These are phyloP conservation scores for Apis cerana DNA, from an alignment of 1,140 invertebrate genomes.

Conservation along the genomic window DNA sequence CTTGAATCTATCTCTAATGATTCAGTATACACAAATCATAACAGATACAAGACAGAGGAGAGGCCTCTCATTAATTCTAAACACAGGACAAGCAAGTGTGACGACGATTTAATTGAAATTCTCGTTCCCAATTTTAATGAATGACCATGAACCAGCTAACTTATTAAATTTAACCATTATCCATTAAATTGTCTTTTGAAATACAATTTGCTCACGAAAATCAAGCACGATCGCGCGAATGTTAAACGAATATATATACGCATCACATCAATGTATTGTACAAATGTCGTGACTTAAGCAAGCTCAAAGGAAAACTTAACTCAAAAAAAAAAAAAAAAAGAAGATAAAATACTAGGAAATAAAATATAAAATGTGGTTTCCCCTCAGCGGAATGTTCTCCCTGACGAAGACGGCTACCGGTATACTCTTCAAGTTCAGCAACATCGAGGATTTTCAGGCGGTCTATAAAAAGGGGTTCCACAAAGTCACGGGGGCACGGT, in stretches of 20 bases:
- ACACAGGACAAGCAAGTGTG: background rate
- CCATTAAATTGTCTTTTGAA: background rate
- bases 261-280: too few relatives aligned
- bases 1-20: background rate
- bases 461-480: constrained; percentile 93
- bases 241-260: too few relatives aligned
- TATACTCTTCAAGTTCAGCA: constrained; percentile 93
- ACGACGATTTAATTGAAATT: constrained; percentile 16
- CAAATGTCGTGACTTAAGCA: background rate
- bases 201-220: background rate
- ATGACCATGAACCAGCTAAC: background rate
- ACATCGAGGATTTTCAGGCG: constrained; percentile 91
- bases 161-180: background rate
- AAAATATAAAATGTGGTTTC: constrained; percentile 5
- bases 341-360: constrained; percentile 2
- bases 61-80: background rate
- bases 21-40: background rate
- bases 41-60: background rate
- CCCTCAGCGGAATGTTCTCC: constrained; percentile 87
- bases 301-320: background rate
- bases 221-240: background rate
- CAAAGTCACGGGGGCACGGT: constrained; percentile 89
- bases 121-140: constrained; percentile 2
- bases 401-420: constrained; percentile 92
- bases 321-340: too few relatives aligned